phyloP scores from a whole-genome alignment of 2,888 invertebrate species.

The Drosophila prostipennis region DNA sequence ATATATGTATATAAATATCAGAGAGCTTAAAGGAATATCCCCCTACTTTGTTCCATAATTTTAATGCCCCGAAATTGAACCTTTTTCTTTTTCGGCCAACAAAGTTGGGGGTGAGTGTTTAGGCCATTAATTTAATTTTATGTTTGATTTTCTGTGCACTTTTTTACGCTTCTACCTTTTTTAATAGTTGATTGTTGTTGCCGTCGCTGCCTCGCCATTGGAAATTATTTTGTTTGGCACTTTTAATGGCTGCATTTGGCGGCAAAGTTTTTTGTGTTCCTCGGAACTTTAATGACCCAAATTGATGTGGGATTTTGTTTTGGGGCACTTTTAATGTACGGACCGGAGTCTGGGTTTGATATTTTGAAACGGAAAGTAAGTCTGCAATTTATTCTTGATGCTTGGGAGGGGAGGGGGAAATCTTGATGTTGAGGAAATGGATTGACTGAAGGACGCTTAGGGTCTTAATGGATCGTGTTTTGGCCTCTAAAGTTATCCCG shows the following conservation, averaged over 20 bases:
- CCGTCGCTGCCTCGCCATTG: slow-evolving; percentile 10
- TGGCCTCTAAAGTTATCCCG: slow-evolving; percentile 1
- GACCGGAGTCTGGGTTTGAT: slow-evolving; percentile 13
- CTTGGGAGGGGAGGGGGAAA: background rate
- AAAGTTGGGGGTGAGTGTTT: slow-evolving; percentile 46
- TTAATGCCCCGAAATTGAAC: slow-evolving; percentile 75
- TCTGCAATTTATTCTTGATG: slow-evolving; percentile 26
- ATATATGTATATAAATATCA: slow-evolving; percentile 45
- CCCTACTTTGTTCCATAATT: slow-evolving; percentile 69
- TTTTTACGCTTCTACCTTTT: slow-evolving; percentile 44
- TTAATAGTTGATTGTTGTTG: slow-evolving; percentile 69
- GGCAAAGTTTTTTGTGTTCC: slow-evolving; percentile 58
- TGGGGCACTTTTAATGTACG: slow-evolving; percentile 21
- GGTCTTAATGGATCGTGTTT: slow-evolving; percentile 20
- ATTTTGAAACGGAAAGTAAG: slow-evolving; percentile 30
- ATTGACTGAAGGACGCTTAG: slow-evolving; percentile 25
- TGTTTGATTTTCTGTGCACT: slow-evolving; percentile 70
- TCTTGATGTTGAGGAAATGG: slow-evolving; percentile 10
- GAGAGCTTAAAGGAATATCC: slow-evolving; percentile 43
- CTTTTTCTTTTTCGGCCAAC: slow-evolving; percentile 48
- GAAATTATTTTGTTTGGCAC: slow-evolving; percentile 51
- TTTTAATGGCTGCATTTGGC: slow-evolving; percentile 57
- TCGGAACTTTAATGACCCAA: slow-evolving; percentile 69
- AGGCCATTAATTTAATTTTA: slow-evolving; percentile 77
- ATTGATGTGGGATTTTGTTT: slow-evolving; percentile 70